Percentiles rank a stretch among this genome's conserved stretches.
Conservation (phyloP, 2,888 invertebrate species). For the Orthonevra nobilis region DNA sequence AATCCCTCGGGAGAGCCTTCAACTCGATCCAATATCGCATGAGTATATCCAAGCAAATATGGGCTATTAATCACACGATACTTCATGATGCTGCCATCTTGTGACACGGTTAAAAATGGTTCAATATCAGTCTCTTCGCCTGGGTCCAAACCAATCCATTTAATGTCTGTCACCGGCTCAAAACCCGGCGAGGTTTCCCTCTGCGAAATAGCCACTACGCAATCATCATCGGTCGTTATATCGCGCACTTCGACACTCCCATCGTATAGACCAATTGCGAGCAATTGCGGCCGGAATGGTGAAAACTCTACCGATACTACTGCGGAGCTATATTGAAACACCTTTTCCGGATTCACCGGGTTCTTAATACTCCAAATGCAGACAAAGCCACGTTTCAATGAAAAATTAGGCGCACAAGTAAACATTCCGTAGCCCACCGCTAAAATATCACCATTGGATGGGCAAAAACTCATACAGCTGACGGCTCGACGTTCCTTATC, state of each 20-base stretch:
- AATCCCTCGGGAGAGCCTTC: constrained; percentile 85
- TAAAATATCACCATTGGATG: constrained; percentile 85
- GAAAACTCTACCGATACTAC: constrained; percentile 88
- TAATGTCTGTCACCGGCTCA: constrained; percentile 85
- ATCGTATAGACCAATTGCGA: constrained; percentile 88
- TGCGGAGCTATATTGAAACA: constrained; percentile 84
- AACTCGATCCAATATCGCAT: constrained; percentile 85
- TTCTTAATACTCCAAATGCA: constrained; percentile 91
- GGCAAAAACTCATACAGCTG: constrained; percentile 85
- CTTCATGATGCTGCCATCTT: constrained; percentile 83
- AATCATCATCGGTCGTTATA: constrained; percentile 82
- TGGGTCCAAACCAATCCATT: constrained; percentile 81
- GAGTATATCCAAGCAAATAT: constrained; percentile 83
- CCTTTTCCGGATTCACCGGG: constrained; percentile 87
- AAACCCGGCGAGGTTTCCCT: constrained; percentile 83
- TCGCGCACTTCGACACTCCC: constrained; percentile 88
- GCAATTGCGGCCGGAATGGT: constrained; percentile 84
- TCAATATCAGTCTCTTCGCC: constrained; percentile 79
- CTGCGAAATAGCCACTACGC: constrained; percentile 82
- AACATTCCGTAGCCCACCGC: constrained; percentile 89
- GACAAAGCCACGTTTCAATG: constrained; percentile 83
- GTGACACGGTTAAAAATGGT: constrained; percentile 83
- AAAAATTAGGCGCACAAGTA: constrained; percentile 80
- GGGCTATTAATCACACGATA: constrained; percentile 83
- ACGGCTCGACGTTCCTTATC: constrained; percentile 81